phyloP scores from a whole-genome alignment of 2,113 vertebrate species.

The Scalopus aquaticus region DNA sequence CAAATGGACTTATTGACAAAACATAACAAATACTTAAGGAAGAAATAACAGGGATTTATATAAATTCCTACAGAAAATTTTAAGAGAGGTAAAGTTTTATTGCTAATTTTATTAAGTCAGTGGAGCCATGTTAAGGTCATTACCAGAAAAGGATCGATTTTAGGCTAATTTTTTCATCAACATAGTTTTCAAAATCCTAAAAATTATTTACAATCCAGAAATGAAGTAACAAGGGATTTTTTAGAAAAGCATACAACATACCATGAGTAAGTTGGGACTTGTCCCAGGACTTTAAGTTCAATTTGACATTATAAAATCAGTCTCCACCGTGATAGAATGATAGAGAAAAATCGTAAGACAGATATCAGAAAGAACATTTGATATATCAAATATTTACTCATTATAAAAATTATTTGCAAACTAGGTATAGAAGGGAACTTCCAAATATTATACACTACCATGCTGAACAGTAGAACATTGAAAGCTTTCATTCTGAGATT shows the following conservation, averaged over 20 bases:
- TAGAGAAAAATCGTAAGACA: background rate
- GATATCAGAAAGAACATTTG: background rate
- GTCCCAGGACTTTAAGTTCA: background rate
- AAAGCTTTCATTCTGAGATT: background rate
- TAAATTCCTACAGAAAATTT: background rate
- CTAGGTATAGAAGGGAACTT: background rate
- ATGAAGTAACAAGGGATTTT: background rate
- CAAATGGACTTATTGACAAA: background rate
- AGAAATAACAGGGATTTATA: background rate
- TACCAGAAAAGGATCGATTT: background rate
- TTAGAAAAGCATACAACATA: background rate
- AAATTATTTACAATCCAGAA: constrained; percentile 6
- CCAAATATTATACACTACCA: background rate
- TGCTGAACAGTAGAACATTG: background rate
- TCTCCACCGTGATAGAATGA: background rate
- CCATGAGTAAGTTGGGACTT: background rate
- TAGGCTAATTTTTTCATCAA: constrained; percentile 19
- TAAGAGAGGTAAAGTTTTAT: background rate
- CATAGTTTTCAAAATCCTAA: constrained; percentile 32
- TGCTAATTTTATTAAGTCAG: background rate
- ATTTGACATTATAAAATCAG: constrained; percentile 33
- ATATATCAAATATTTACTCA: background rate
- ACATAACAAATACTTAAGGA: background rate
- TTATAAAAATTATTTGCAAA: background rate
- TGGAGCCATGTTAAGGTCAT: background rate